These are phyloP conservation scores for Virgularia gustaviana DNA, from an alignment of 92 coral and sea anemone species.

Conservation along the genomic window DNA sequence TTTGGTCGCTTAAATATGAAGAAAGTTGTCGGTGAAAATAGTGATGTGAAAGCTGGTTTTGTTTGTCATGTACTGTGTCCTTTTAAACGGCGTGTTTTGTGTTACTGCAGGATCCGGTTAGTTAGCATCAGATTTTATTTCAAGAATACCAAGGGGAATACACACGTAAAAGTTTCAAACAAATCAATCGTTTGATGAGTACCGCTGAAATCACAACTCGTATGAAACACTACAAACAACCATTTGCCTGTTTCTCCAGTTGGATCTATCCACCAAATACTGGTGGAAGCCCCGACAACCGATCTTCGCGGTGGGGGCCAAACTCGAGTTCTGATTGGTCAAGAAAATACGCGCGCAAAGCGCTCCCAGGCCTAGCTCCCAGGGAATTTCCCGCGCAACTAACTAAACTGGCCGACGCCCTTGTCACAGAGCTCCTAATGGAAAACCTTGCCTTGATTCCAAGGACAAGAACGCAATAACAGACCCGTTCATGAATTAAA, in stretches of 20 bases:
- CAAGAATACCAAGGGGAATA: conserved; percentile 8
- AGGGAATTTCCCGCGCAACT: conserved; percentile 46
- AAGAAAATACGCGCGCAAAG: conserved; percentile 47
- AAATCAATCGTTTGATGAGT: not conserved
- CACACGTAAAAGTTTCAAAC: not conserved
- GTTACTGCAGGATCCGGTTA: conserved; percentile 5
- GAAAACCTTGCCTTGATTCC: not conserved
- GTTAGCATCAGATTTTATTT: conserved; percentile 10
- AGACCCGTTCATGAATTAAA: no score
- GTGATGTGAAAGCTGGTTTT: conserved; percentile 14
- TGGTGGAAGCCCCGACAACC: conserved; percentile 93
- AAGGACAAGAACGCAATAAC: no score
- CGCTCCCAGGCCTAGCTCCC: conserved; percentile 42
- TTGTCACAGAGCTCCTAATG: not conserved
- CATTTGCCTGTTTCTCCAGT: conserved; percentile 50
- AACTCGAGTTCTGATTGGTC: conserved; percentile 97
- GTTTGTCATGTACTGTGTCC: conserved; percentile 35
- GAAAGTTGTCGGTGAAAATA: not conserved
- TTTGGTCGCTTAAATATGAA: not conserved
- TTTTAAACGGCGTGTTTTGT: conserved; percentile 27
- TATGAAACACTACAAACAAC: conserved; percentile 2
- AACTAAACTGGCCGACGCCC: not conserved
- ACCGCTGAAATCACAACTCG: not conserved
- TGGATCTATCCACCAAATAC: conserved; percentile 43
- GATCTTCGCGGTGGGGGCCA: conserved; percentile 99